These are phyloP conservation scores for Elgonia sp. DNA, from an alignment of 2,888 invertebrate genomes.

Conservation along the genomic window DNA sequence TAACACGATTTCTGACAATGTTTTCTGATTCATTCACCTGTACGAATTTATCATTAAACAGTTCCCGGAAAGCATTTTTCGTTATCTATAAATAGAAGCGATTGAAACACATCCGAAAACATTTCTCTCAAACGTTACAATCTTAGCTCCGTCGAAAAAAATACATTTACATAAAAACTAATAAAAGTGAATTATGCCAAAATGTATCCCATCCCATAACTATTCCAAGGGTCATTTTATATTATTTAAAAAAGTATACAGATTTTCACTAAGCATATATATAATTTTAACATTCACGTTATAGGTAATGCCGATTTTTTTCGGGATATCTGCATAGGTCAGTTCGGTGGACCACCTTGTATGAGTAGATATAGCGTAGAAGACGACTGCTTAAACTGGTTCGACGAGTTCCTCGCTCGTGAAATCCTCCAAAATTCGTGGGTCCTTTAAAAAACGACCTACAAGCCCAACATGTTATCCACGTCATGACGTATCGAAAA, in stretches of 20 bases:
- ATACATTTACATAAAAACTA: constrained; percentile 18
- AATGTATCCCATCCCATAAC: constrained; percentile 8
- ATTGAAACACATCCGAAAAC: constrained; percentile 24
- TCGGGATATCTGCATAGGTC: constrained; percentile 74
- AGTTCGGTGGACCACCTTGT: constrained; percentile 76
- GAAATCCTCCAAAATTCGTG: constrained; percentile 75
- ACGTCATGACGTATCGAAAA: constrained; percentile 72
- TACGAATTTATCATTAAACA: background rate
- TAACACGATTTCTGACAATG: background rate
- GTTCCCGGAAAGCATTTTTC: constrained; percentile 15
- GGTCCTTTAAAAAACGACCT: constrained; percentile 75
- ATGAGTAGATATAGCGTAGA: constrained; percentile 73
- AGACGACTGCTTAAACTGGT: constrained; percentile 75
- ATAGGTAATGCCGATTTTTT: constrained; percentile 69
- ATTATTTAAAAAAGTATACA: constrained; percentile 22
- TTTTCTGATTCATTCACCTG: background rate
- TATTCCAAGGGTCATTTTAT: background rate
- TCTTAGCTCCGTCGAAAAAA: constrained; percentile 18
- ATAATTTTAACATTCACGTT: constrained; percentile 52
- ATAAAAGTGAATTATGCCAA: constrained; percentile 20
- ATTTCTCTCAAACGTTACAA: constrained; percentile 27
- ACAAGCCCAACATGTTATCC: constrained; percentile 68
- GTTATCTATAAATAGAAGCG: constrained; percentile 28
- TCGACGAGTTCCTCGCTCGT: constrained; percentile 72
- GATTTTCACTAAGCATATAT: constrained; percentile 1